phyloP scores from a whole-genome alignment of 2,797 vertebrate genomes.

The Coluber constrictor region DNA sequence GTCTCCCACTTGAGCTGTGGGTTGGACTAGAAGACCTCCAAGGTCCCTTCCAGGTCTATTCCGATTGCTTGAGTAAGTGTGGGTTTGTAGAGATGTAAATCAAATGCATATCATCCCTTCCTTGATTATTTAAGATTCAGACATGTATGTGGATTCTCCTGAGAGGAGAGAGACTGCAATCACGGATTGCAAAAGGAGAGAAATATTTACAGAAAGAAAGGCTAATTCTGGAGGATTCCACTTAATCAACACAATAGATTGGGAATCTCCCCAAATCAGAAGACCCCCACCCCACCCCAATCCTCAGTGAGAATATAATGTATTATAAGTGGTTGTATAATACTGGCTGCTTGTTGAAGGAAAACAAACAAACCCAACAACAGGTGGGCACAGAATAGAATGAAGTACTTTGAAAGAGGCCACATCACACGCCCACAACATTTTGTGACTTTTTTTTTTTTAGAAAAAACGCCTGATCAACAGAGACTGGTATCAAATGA shows the following conservation, averaged over 20 bases:
- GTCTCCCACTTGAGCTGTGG: too few species aligned
- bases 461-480: background rate
- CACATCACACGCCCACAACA: background rate
- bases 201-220: background rate
- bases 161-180: background rate
- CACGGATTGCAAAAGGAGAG: background rate
- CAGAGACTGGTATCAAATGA: background rate
- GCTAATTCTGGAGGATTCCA: background rate
- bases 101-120: background rate
- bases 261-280: background rate
- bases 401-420: background rate
- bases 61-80: background rate
- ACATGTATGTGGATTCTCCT: background rate
- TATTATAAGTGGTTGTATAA: background rate
- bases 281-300: background rate
- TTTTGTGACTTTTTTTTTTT: background rate
- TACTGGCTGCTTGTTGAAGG: background rate
- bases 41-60: too few species aligned
- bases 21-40: too few species aligned
- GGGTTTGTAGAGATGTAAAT: background rate
- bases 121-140: background rate
- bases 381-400: background rate
- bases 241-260: background rate
- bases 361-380: background rate
- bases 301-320: background rate